Base-by-base conservation (phyloP, 2,888 invertebrate species). In the Zygogramma bicolorata region DNA sequence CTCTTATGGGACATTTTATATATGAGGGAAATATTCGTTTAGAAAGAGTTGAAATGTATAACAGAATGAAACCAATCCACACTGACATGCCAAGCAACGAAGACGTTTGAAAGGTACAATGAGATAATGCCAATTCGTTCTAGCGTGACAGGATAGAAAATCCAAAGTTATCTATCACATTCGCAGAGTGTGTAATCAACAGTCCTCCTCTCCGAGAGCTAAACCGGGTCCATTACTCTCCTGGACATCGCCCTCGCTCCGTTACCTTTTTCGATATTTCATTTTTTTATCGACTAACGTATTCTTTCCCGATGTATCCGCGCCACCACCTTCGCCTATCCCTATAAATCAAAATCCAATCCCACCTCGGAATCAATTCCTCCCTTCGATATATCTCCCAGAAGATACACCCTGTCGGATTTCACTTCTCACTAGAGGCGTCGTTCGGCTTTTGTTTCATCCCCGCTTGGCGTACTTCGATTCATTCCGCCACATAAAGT, bases 401-500 rank as follows among this genome's bases (percentile, higher is more conserved):
- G 46, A 63, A 63, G 62, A 63, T 78, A 77, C 79, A 80, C 80
- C 80, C 81, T 74, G 79, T 77, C 80, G 77, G 75, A 77, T 78
- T 77, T 77, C 77, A 65, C 69, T 79, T 81, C 81, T 76, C 80
- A 75, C 80, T 78, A 78, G 72, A 70, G 70, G 78, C 77, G 72
- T 68, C 62, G 46, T 63, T 63, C 62, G 75, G 74, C 72, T 71
- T 70, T 70, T 70, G 69, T 74, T 75, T 75, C 75, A 75, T 77
- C 72, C 76, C 76, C 66, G 69, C 29, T 73, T 25, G 34, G 77
- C 70, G 70, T 58, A 71, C 65, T 81, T 79, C 81, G 79, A 82
- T 82, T 82, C 81, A 81, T 82, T 82, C 81, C 82, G 72, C 81
- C 79, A 82, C 82, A 82, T 82, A 82, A 82, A 82, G 75, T 81